phyloP scores from a whole-genome alignment of 2,888 invertebrate genomes.

The Suillia variegata region DNA sequence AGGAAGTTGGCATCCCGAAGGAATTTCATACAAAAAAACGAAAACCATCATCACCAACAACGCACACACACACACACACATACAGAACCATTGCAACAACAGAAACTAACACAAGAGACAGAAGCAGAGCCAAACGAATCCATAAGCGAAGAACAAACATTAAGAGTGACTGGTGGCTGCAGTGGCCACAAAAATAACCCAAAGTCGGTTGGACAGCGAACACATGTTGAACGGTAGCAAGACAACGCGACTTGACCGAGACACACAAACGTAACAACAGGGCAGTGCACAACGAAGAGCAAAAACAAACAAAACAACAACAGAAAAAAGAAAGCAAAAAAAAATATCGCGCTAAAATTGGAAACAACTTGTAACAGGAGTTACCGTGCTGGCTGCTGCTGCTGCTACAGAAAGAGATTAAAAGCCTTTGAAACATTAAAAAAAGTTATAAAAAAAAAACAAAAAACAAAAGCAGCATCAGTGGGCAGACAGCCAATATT shows the following conservation, averaged over 20 bases:
- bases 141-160: conserved; percentile 1
- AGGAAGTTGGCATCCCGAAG: conserved; percentile 6
- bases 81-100: conserved; percentile 8
- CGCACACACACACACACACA: no score
- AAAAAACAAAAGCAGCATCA: not conserved
- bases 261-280: not conserved
- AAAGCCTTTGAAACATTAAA: not conserved
- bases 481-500: not conserved
- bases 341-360: conserved; percentile 16
- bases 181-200: conserved; percentile 6
- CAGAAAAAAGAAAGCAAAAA: conserved; percentile 10
- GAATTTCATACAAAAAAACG: not conserved
- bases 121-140: conserved; percentile 3
- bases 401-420: not conserved
- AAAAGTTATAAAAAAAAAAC: no score
- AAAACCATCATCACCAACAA: not conserved
- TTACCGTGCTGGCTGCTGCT: not conserved
- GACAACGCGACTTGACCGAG: conserved; percentile 21
- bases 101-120: conserved; percentile 20
- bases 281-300: not conserved
- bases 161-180: not conserved
- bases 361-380: conserved; percentile 11
- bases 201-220: conserved; percentile 9
- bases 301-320: conserved; percentile 10
- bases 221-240: conserved; percentile 37